Percentiles rank a stretch among this genome's conserved stretches.
Evolutionary conservation across 2,888 invertebrate genomes (phyloP).

Genomic region (Tiliacea citrago): DNA sequence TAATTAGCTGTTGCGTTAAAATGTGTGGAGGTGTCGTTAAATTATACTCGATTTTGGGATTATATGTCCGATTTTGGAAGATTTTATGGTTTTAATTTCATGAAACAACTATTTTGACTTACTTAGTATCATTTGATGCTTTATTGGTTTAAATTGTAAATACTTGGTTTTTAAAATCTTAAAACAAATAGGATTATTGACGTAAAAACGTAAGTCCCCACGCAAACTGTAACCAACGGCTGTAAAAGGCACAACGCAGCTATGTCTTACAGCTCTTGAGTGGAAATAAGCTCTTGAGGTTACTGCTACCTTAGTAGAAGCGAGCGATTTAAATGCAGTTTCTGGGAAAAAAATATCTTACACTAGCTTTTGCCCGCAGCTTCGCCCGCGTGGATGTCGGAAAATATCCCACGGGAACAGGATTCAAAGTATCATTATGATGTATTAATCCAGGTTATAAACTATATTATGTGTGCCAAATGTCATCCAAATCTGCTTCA

Average conservation of each 20-base stretch:
- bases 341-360: background rate
- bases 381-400: no score
- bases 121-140: no score
- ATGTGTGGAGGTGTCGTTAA: background rate
- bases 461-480: no score
- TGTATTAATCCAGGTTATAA: no score
- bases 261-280: background rate
- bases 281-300: slow-evolving; percentile 4
- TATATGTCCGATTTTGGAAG: slow-evolving; percentile 22
- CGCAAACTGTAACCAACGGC: slow-evolving; percentile 3
- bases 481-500: no score
- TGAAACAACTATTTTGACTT: no score
- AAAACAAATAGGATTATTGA: background rate
- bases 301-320: slow-evolving; percentile 3
- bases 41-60: slow-evolving; percentile 1
- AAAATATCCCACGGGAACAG: no score
- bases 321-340: background rate
- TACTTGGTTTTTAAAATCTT: no score
- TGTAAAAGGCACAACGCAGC: background rate
- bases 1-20: slow-evolving; percentile 25
- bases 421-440: no score
- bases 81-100: no score
- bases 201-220: background rate
- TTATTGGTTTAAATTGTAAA: no score
- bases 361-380: no score